Evolutionary conservation across 2,888 invertebrate genomes (phyloP).

Genomic region (Drosophila putrida): DNA sequence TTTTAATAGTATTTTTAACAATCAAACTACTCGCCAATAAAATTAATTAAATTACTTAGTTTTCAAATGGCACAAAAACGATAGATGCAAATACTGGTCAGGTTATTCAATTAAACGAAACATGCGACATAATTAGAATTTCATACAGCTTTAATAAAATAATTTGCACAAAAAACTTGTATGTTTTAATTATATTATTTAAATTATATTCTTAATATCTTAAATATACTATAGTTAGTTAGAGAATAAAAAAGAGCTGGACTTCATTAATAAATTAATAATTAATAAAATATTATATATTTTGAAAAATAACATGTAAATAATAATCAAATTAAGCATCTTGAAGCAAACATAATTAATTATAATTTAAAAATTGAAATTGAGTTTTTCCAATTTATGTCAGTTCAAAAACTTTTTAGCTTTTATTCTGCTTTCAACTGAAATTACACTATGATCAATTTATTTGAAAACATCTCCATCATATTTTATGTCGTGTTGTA

Average conservation of each 20-base stretch:
- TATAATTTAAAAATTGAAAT: too few relatives aligned
- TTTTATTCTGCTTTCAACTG: too few relatives aligned
- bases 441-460: background rate
- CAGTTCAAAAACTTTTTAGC: too few relatives aligned
- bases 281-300: too few relatives aligned
- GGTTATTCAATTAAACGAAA: background rate
- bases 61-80: conserved; percentile 11
- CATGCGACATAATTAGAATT: background rate
- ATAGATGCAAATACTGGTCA: background rate
- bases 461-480: background rate
- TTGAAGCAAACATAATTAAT: too few relatives aligned
- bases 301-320: too few relatives aligned
- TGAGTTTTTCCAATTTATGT: too few relatives aligned
- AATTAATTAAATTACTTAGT: conserved; percentile 18
- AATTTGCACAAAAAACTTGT: background rate
- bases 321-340: too few relatives aligned
- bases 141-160: background rate
- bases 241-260: too few relatives aligned
- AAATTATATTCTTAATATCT: background rate
- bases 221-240: background rate
- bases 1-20: background rate
- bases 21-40: conserved; percentile 1
- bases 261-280: too few relatives aligned
- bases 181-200: background rate
- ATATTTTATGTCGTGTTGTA: background rate